Evolutionary conservation across 2,888 invertebrate species (phyloP), one percentile per base, ranked within the genome.

Genomic region (Meghimatium bilineatum): DNA sequence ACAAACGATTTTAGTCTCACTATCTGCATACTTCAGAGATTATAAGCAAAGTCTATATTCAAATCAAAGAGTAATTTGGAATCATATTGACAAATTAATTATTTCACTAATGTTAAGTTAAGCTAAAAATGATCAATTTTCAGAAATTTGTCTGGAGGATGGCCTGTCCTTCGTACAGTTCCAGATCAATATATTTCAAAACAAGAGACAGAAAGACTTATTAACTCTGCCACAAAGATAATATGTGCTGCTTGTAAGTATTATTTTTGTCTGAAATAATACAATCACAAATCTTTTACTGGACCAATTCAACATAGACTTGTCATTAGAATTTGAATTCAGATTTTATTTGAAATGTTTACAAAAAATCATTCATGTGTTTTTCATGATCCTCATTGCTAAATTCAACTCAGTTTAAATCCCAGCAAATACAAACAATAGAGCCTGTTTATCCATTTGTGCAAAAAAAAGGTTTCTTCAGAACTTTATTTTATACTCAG

Each of bases 151-250:
- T 52, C 32, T 32, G 91, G 91, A 71, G 91, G 92, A 29, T 90
- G 89, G 88, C 92, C 92, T 32, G 74, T 90, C 34, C 81, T 92
- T 76, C 87, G 92, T 34, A 87, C 88, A 81, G 90, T 89, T 6
- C 92, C 92, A 3, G 87, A 90, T 32, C 88, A 88, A 29, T 86
- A 87, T 75, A 83, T 91, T 10, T 87, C 90, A 44, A 87, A 87
- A 26, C 89, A 88, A n/a, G 92, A 93, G 85, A 91, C 92, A 17
- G 88, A 91, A 38, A 86, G 93, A 78, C 88, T 93, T 23, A 90
- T 93, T 66, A 92, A 91, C 88, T 89, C 90, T 20, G 93, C 93
- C n/a, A 89, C 92, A 56, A 91, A 91, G 87, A 89, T 93, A 23
- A 87, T 93, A 10, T 90, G 91, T 69, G 92, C 92, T 36, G 90